phyloP scores from a whole-genome alignment of 2,797 vertebrate species.

The Eidolon dupreanum region DNA sequence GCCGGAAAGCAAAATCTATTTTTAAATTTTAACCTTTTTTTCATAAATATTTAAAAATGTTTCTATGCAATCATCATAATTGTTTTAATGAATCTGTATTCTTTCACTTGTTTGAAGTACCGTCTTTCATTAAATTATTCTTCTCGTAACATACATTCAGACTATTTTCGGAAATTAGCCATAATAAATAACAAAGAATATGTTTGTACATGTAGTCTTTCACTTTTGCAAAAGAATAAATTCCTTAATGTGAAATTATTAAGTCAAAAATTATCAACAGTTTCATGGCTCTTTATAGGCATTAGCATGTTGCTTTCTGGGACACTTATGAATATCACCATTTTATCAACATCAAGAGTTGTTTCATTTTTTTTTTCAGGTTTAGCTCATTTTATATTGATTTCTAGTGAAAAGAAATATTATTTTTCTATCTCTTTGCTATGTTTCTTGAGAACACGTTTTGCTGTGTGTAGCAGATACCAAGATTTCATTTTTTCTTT shows the following conservation, averaged over 20 bases:
- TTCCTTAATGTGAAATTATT: neutral
- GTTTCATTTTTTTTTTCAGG: neutral
- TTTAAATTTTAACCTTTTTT: neutral
- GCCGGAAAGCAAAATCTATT: neutral
- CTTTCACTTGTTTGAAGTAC: neutral
- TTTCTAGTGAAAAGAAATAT: neutral
- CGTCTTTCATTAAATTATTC: neutral
- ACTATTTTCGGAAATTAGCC: neutral
- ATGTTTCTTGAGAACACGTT: neutral
- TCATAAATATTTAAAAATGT: slow-evolving; percentile 4
- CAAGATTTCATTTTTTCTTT: neutral
- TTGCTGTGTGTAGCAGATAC: too few species aligned
- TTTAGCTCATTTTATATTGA: neutral
- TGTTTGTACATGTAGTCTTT: neutral
- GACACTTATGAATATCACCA: neutral
- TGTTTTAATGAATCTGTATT: neutral
- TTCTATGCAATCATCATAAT: neutral
- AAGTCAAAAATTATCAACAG: neutral
- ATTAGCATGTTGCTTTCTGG: neutral
- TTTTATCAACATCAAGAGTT: neutral
- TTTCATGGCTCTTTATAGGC: neutral
- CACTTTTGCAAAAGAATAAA: neutral
- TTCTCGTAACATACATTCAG: neutral
- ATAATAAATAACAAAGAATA: neutral
- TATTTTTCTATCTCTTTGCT: neutral